Evolutionary conservation across 2,888 invertebrate species (phyloP).

Genomic region (Crematogaster levior): DNA sequence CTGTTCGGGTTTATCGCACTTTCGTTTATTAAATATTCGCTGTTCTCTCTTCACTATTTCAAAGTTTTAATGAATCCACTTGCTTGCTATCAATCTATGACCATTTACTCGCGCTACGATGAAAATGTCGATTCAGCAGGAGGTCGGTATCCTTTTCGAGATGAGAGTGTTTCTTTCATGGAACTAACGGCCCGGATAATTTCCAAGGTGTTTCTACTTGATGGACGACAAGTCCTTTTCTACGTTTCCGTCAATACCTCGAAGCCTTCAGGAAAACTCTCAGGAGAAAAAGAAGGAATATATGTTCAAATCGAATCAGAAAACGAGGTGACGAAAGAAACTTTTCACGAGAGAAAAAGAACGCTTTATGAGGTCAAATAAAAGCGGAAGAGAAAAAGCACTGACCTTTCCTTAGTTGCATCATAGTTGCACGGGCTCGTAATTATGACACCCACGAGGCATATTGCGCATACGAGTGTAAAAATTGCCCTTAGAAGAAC

Average conservation of each 20-base stretch:
- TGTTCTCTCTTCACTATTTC: slow-evolving; percentile 40
- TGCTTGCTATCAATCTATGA: slow-evolving; percentile 51
- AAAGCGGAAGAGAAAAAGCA: slow-evolving; percentile 35
- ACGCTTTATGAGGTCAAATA: slow-evolving; percentile 7
- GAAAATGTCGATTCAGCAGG: slow-evolving; percentile 55
- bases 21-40: slow-evolving; percentile 65
- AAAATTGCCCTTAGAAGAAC: slow-evolving; percentile 24
- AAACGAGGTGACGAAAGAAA: slow-evolving; percentile 40
- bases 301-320: slow-evolving; percentile 50
- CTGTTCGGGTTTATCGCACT: slow-evolving; percentile 30
- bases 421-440: slow-evolving; percentile 31
- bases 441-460: slow-evolving; percentile 57
- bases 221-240: slow-evolving; percentile 50
- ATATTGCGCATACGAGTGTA: slow-evolving; percentile 27
- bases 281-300: slow-evolving; percentile 42
- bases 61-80: slow-evolving; percentile 64
- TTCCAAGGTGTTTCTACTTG: slow-evolving; percentile 60
- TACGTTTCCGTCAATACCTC: slow-evolving; percentile 49
- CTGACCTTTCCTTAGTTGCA: slow-evolving; percentile 54
- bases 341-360: not conserved
- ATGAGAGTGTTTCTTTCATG: slow-evolving; percentile 20
- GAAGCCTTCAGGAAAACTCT: slow-evolving; percentile 25
- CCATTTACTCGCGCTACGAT: slow-evolving; percentile 51
- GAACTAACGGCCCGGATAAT: slow-evolving; percentile 59
- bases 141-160: slow-evolving; percentile 18